Evolutionary conservation across 2,888 invertebrate genomes (phyloP).

Genomic region (Euphydryas editha): DNA sequence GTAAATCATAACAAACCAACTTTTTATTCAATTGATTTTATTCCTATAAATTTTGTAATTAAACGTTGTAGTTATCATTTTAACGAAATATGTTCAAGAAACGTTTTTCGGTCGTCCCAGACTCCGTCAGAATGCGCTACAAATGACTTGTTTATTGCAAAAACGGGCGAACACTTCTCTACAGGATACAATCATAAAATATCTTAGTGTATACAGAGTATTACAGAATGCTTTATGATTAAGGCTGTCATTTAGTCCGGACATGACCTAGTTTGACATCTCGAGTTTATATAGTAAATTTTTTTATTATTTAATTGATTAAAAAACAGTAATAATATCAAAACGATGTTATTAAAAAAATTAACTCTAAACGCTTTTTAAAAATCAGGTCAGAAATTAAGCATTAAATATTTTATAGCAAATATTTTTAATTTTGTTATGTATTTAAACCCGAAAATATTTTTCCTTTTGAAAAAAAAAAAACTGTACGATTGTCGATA

Average conservation of each 20-base stretch:
- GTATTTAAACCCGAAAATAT: no score
- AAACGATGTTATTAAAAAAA: no score
- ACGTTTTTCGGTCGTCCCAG: neutral
- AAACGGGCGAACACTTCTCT: slow-evolving; percentile 12
- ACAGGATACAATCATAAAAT: slow-evolving; percentile 10
- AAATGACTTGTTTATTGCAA: slow-evolving; percentile 12
- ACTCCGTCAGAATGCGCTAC: slow-evolving; percentile 5
- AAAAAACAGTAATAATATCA: no score
- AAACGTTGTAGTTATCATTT: neutral
- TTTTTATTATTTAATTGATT: no score
- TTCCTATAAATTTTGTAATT: neutral
- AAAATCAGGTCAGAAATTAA: no score
- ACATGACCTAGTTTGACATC: neutral
- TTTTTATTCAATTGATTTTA: no score
- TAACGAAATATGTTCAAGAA: neutral
- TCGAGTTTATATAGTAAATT: neutral
- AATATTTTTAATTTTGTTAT: no score
- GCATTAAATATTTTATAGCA: no score
- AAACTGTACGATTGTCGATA: no score
- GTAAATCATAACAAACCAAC: no score
- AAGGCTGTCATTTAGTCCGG: neutral
- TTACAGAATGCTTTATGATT: neutral
- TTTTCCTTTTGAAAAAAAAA: no score
- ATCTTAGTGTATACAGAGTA: slow-evolving; percentile 3
- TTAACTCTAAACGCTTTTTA: no score